Base-by-base conservation (phyloP, 2,797 vertebrate species). In the Heliangelus exortis region DNA sequence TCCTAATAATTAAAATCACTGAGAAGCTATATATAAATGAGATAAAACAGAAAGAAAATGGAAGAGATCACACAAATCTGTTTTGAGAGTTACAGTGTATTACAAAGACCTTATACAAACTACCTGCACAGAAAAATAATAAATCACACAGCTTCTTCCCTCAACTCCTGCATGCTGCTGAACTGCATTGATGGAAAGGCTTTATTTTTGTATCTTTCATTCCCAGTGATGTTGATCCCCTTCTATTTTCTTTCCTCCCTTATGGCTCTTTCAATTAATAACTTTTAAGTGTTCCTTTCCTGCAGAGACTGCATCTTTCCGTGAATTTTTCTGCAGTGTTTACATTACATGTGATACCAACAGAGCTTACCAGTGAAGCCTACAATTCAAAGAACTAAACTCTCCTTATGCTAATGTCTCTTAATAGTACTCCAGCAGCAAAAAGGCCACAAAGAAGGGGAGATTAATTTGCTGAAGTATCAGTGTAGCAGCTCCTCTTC, bases 161-260 rank as follows among this genome's bases (percentile, higher is more conserved):
- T 76, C 74, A 71, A 23, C 48, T 88, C 67, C 79, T 88, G 31
- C 17, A 13, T 41, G 47, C 57, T 89, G 61, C 91, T 90, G 61
- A 93, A 82, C 51, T 63, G 41, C 58, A 76, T 51, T 54, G 73
- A 69, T 25, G 13, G 75, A 65, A 81, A 81, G 58, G 34, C 31
- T 87, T 78, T 92, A 47, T 94, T 93, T 89, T 76, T 85, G 33
- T 54, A 76, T 68, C 53, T 93, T 89, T 71, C 45, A 72, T 63
- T 97, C 94, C 72, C 77, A 92, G 59, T 47, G 34, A 83, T 79
- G 55, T 21, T 75, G 39, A 84, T 91, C 65, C 66, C 55, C 39
- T 58, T 7, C 33, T 31, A 29, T 33, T 14, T 81, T 68, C 31
- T 45, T 85, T 76, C 68, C 43, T 92, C 72, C 78, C 77, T 79